Evolutionary conservation across 2,113 vertebrate species (phyloP).

Genomic region (Crotalus horridus): DNA sequence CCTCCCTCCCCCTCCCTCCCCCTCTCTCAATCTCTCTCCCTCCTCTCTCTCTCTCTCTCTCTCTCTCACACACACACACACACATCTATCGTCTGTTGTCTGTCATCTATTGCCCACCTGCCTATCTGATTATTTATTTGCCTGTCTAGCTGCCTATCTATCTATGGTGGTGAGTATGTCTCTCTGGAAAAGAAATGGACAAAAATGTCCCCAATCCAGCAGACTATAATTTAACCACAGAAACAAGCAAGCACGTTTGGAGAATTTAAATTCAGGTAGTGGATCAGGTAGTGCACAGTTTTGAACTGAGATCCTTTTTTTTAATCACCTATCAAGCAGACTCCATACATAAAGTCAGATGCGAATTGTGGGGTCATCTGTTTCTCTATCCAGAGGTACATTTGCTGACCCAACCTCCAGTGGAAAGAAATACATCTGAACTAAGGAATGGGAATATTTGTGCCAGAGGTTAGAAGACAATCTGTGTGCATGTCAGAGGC

Average conservation of each 20-base stretch:
- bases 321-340: neutral
- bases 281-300: neutral
- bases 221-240: neutral
- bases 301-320: neutral
- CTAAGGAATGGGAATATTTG: neutral
- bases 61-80: accelerated
- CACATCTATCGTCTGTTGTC: too few species aligned
- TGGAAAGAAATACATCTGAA: neutral
- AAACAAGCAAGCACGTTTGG: neutral
- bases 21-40: too few species aligned
- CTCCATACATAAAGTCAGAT: neutral
- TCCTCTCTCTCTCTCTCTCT: too few species aligned
- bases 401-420: neutral
- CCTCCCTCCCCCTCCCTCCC: too few species aligned
- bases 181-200: neutral
- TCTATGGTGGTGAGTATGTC: neutral
- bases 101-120: neutral
- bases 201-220: neutral
- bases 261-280: neutral
- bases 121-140: too few species aligned
- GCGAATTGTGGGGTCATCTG: neutral
- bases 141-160: neutral
- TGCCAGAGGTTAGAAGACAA: neutral
- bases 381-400: neutral
- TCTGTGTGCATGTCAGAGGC: neutral